Base-by-base conservation (phyloP, 1,140 invertebrate species). In the Belonocnema kinseyi region DNA sequence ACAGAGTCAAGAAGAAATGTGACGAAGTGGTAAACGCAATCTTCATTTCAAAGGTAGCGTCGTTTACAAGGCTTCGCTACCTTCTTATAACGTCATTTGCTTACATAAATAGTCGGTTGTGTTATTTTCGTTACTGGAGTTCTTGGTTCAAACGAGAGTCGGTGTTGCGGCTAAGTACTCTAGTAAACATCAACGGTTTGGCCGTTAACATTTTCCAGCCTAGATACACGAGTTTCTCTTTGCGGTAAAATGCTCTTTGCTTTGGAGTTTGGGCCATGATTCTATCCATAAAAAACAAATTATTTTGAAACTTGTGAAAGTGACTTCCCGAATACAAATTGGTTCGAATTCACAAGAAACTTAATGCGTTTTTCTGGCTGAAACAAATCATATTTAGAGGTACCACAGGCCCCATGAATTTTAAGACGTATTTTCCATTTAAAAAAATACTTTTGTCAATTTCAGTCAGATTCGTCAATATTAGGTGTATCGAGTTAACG, bases 61-160 rank as follows among this genome's bases (percentile, higher is more conserved):
- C 76, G 70, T 74, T 82, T 74, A 54, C 61, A 66, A 78, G 79
- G 79, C 76, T 84, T 81, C 79, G 70, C 76, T 73, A 74, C 72
- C 76, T 80, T 74, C 78, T 80, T 78, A 46, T 46, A 73, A 77
- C 77, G 74, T 72, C 73, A 80, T 80, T 75, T 74, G 75, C 77
- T 84, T 84, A 77, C 75, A 75, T 80, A 77, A 81, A 82, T 77
- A 80, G 61, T 56, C 72, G 75, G 50, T 54, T 75, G 78, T 77
- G 75, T 71, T 66, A 52, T 66, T 50, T 66, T 58, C 17, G 71
- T 74, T 66, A n/a, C 61, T 66, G 61, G 61, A 66, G 61, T 66
- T 40, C 61, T 66, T 66, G 26, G 3, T 66, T 40, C 33, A 66
- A 66, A 66, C 61, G 61, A 16, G 61, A 66, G 26, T 16, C 40